Conservation (phyloP, 2,888 invertebrate genomes). For the Thecophora atra region DNA sequence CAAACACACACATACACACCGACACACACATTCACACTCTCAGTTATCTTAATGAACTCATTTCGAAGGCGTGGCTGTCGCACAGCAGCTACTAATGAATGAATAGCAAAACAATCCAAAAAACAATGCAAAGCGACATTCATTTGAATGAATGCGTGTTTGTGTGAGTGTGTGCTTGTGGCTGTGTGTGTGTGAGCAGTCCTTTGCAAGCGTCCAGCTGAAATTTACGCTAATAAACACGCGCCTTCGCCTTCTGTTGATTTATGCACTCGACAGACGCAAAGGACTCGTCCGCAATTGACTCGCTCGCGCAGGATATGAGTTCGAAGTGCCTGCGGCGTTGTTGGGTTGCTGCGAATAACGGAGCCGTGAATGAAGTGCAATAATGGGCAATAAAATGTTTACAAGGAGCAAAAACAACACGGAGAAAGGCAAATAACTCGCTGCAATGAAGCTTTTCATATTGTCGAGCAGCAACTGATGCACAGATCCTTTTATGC, state of each 20-base stretch:
- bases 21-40: constrained; percentile 36
- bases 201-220: constrained; percentile 14
- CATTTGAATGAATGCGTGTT: constrained; percentile 28
- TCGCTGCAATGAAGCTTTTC: neutral
- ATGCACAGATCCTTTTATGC: neutral
- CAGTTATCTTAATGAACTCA: neutral
- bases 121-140: neutral
- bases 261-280: constrained; percentile 1
- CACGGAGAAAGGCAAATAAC: neutral
- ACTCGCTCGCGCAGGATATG: constrained; percentile 31
- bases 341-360: neutral
- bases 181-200: neutral
- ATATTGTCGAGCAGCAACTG: neutral
- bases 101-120: neutral
- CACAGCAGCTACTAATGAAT: neutral
- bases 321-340: constrained; percentile 31
- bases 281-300: constrained; percentile 12
- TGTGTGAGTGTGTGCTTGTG: constrained; percentile 17
- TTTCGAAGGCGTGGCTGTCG: neutral
- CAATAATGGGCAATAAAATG: constrained; percentile 36
- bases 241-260: constrained; percentile 15
- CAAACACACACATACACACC: constrained; percentile 37
- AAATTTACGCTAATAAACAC: constrained; percentile 23
- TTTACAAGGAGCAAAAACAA: constrained; percentile 9
- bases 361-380: constrained; percentile 23